Evolutionary conservation across 2,113 vertebrate genomes (phyloP).

Genomic region (Apaloderma vittatum): DNA sequence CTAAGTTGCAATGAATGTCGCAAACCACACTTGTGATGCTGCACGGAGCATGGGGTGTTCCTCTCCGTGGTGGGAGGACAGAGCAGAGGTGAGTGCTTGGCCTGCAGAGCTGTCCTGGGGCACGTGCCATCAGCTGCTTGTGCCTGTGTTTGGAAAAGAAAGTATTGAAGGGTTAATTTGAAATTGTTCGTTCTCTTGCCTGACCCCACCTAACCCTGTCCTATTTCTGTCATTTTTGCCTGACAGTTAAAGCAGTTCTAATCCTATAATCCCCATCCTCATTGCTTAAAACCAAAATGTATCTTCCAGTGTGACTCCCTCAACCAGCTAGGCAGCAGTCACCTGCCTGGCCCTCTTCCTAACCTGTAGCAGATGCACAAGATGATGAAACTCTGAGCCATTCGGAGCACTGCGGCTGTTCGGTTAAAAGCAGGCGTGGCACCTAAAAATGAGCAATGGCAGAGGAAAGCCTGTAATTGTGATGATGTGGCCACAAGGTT

Average conservation of each 20-base stretch:
- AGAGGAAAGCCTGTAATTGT: background rate
- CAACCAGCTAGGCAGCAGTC: background rate
- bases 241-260: constrained; percentile 43
- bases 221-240: constrained; percentile 49
- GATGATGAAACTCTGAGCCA: background rate
- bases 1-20: background rate
- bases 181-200: background rate
- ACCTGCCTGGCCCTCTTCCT: background rate
- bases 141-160: background rate
- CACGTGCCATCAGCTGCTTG: no score
- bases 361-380: background rate
- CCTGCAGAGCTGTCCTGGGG: background rate
- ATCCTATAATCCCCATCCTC: constrained; percentile 51
- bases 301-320: background rate
- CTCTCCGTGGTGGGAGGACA: background rate
- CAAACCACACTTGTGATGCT: background rate
- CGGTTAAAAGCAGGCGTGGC: background rate
- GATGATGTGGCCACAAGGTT: background rate
- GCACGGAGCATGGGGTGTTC: background rate
- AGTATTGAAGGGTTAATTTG: background rate
- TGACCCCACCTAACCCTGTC: constrained; percentile 22
- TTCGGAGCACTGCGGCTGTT: background rate
- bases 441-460: background rate
- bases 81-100: rapidly evolving
- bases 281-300: background rate